Percentiles rank a stretch among this genome's conserved stretches.
These are phyloP conservation scores for Rhadinocentrus ornatus DNA, from an alignment of 2,797 vertebrate genomes.

Conservation along the genomic window DNA sequence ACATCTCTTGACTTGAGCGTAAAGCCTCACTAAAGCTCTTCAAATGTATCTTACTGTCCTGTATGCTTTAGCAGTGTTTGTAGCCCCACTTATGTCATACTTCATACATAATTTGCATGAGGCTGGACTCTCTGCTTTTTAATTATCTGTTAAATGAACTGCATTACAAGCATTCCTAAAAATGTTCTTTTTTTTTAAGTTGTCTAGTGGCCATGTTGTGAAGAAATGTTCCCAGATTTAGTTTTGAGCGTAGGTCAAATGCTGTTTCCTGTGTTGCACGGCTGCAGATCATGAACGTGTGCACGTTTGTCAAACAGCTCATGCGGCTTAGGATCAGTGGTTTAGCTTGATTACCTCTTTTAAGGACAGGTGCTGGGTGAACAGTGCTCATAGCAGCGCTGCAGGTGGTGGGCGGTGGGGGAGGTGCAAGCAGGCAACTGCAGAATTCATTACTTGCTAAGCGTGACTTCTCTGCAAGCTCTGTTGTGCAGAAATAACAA, in stretches of 20 bases:
- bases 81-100: constrained; percentile 10
- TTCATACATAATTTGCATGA: not conserved
- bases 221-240: constrained; percentile 10
- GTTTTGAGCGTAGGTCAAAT: constrained; percentile 35
- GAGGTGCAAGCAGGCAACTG: constrained; percentile 38
- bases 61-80: constrained; percentile 18
- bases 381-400: constrained; percentile 29
- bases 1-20: constrained; percentile 60
- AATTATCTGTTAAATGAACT: not conserved
- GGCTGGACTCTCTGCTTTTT: not conserved
- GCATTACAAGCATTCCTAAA: not conserved
- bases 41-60: constrained; percentile 47
- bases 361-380: constrained; percentile 69
- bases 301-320: constrained; percentile 75
- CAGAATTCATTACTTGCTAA: constrained; percentile 30
- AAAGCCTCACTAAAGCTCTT: constrained; percentile 55
- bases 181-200: constrained; percentile 7
- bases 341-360: constrained; percentile 82
- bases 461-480: constrained; percentile 15
- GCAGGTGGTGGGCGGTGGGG: constrained; percentile 33
- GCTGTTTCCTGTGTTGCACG: constrained; percentile 20
- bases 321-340: constrained; percentile 80
- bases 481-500: not conserved
- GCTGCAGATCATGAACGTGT: constrained; percentile 61
- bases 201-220: not conserved